These are phyloP conservation scores for Thysanoteuthis rhombus DNA, from an alignment of 2,888 invertebrate genomes.

Conservation along the genomic window DNA sequence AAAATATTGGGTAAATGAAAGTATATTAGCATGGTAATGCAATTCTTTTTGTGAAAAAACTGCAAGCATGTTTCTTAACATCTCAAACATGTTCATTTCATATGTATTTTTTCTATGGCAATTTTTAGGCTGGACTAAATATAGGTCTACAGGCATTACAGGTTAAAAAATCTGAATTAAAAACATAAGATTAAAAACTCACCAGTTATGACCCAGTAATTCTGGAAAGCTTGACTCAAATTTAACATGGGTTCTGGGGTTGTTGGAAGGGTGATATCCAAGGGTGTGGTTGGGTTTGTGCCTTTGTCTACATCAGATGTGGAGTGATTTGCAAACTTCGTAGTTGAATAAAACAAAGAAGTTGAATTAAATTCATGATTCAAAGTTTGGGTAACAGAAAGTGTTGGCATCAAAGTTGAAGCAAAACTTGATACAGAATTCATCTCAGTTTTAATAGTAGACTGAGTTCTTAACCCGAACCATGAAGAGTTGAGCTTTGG, in stretches of 20 bases:
- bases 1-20: too few species aligned
- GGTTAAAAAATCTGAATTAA: neutral
- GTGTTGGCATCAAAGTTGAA: neutral
- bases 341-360: neutral
- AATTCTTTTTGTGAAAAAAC: too few species aligned
- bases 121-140: too few species aligned
- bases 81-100: too few species aligned
- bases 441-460: neutral
- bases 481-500: neutral
- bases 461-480: neutral
- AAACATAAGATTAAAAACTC: neutral
- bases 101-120: too few species aligned
- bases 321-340: neutral
- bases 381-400: neutral
- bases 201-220: conserved; percentile 19
- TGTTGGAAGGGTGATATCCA: neutral
- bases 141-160: too few species aligned
- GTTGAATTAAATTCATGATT: neutral
- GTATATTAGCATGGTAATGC: too few species aligned
- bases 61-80: too few species aligned
- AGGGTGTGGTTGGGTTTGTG: too few species aligned
- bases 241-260: neutral
- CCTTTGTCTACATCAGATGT: neutral
- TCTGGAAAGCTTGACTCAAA: neutral
- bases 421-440: neutral